Conservation (phyloP, 2,888 invertebrate genomes). For the Drepana falcataria region DNA sequence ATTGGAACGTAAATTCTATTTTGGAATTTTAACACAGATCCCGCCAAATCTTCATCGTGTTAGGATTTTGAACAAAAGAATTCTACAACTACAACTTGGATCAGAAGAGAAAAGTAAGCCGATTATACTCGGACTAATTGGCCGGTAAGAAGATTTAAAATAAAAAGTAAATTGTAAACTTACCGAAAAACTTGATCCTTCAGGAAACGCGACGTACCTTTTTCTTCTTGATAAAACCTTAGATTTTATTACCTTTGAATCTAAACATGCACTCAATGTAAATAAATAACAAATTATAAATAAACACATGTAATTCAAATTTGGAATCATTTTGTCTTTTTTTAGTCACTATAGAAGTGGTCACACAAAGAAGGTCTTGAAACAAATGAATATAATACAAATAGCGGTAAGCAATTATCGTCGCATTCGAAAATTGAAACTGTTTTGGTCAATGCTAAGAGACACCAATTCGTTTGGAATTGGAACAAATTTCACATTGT, state of each 20-base stretch:
- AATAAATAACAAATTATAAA: slow-evolving; percentile 17
- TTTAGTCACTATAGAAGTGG: not conserved
- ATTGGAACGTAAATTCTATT: no score
- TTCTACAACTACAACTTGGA: no score
- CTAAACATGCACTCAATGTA: slow-evolving; percentile 21
- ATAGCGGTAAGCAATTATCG: slow-evolving; percentile 7
- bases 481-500: slow-evolving; percentile 1
- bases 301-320: slow-evolving; percentile 9
- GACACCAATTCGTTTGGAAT: slow-evolving; percentile 1
- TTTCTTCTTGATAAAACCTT: slow-evolving; percentile 76
- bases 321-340: slow-evolving; percentile 16
- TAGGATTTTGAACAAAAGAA: no score
- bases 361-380: not conserved
- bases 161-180: slow-evolving; percentile 29
- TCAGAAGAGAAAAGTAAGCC: no score
- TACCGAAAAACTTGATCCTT: slow-evolving; percentile 84
- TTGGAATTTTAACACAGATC: no score
- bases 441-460: slow-evolving; percentile 6
- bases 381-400: not conserved
- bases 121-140: no score
- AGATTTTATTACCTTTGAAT: slow-evolving; percentile 16
- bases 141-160: no score
- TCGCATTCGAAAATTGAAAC: slow-evolving; percentile 6
- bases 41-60: no score
- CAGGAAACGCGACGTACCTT: slow-evolving; percentile 84